A percentile compares a stretch with the other conserved stretches of the same genome.
Conservation (phyloP, 2,888 invertebrate species). For the Agrilus mali region DNA sequence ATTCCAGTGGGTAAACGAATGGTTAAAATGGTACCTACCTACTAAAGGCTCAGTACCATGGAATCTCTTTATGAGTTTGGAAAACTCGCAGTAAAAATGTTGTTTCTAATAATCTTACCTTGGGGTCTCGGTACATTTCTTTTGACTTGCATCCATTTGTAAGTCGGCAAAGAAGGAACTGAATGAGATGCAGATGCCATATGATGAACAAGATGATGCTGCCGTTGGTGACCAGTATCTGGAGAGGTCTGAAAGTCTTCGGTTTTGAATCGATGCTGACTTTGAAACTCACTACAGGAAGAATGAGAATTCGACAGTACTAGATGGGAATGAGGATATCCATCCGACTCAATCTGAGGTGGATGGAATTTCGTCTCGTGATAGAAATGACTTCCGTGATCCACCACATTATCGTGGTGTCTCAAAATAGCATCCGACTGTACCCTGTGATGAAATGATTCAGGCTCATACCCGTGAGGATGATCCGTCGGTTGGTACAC, state of each 20-base stretch:
- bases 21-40: too few species aligned
- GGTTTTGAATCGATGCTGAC: conserved; percentile 50
- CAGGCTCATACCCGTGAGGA: conserved; percentile 24
- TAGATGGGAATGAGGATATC: conserved; percentile 33
- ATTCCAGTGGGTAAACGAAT: too few species aligned
- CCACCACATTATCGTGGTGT: conserved; percentile 42
- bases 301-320: conserved; percentile 30
- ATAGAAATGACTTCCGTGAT: conserved; percentile 35
- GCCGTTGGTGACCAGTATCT: conserved; percentile 26
- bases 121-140: conserved; percentile 89
- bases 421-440: conserved; percentile 30
- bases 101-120: conserved; percentile 44
- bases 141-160: conserved; percentile 99
- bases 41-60: too few species aligned
- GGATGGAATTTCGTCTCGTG: conserved; percentile 42
- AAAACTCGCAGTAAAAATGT: neutral
- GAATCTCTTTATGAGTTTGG: too few species aligned
- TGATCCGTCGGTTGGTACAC: conserved; percentile 22
- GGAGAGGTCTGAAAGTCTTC: conserved; percentile 29
- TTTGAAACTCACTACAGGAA: conserved; percentile 45
- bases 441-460: conserved; percentile 19
- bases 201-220: conserved; percentile 28
- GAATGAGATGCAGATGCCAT: conserved; percentile 34
- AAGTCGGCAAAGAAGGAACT: conserved; percentile 63
- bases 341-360: conserved; percentile 22